Evolutionary conservation across 2,888 invertebrate genomes (phyloP), one percentile per base, ranked within the genome.

Genomic region (Carabus problematicus): DNA sequence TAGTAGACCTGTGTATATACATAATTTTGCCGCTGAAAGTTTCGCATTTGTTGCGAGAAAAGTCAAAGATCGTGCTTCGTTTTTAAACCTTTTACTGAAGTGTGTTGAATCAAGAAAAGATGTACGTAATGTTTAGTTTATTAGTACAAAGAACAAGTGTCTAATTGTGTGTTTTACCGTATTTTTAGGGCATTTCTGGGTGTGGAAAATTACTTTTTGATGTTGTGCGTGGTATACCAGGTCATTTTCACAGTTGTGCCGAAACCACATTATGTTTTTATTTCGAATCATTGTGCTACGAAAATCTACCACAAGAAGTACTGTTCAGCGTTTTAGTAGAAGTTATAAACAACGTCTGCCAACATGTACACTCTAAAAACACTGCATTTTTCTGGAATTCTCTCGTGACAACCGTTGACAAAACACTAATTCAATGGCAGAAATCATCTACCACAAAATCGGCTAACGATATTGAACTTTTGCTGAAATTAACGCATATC

Each of bases 21-120:
- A 93, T 74, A 92, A 92, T 77, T 98, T 98, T 87, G 96, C 97
- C 3, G 95, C 96, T 0, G 97, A 98, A 82, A 94, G 96, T 81
- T 97, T 98, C 85, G 93, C 97, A 0, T 98, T 95, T 84, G 91
- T 98, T 1, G 92, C 95, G 2, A 85, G 97, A 73, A 95, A 95
- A 85, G 90, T 94, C 9, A 90, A 89, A 74, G 92, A 96, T 75
- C 91, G 90, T 75, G 86, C 88, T 40, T 87, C 87, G 61, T 91
- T 97, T 79, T 80, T 96, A 47, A 84, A 85, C 55, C 84, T 91
- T 54, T 81, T 95, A 47, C 81, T 96, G 43, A 84, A 84, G 73
- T 87, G 88, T 63, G 84, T 95, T 43, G 83, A 88, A 72, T 84
- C 84, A 11, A 87, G 88, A 78, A 85, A 88, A 76, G 88, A 91